Conservation (phyloP, 2,797 vertebrate genomes). For the Smutsia gigantea region DNA sequence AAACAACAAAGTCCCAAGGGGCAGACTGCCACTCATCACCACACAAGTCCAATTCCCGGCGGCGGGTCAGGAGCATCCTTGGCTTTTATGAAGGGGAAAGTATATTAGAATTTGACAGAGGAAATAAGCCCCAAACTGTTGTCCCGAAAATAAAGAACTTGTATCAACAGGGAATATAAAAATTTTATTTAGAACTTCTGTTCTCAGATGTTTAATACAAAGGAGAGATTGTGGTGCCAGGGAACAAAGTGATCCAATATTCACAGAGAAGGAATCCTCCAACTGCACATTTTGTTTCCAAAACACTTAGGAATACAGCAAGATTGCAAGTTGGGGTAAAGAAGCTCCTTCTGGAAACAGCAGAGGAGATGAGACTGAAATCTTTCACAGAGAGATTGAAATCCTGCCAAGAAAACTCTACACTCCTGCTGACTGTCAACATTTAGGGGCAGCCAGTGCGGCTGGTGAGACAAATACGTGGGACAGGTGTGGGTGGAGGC, state of each 20-base stretch:
- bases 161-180: constrained; percentile 67
- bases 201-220: constrained; percentile 76
- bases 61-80: neutral
- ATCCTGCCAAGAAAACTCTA: neutral
- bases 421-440: neutral
- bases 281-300: constrained; percentile 76
- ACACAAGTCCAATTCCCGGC: neutral
- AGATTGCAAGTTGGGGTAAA: constrained; percentile 47
- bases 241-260: constrained; percentile 69
- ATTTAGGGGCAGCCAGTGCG: neutral
- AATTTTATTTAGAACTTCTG: constrained; percentile 78
- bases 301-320: constrained; percentile 73
- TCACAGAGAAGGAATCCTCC: constrained; percentile 73
- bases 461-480: fast-evolving
- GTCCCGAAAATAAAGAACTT: constrained; percentile 36
- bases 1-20: neutral
- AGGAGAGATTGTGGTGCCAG: constrained; percentile 70
- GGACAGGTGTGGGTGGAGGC: neutral
- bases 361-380: constrained; percentile 7
- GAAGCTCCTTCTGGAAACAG: constrained; percentile 60
- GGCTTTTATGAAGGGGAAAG: neutral
- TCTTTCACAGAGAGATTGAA: constrained; percentile 27
- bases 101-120: neutral
- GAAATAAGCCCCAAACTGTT: constrained; percentile 11
- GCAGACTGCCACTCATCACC: neutral